A percentile compares a stretch with the other conserved stretches of the same genome.
Evolutionary conservation across 1,140 invertebrate genomes (phyloP).

Genomic region (Megathymus violae): DNA sequence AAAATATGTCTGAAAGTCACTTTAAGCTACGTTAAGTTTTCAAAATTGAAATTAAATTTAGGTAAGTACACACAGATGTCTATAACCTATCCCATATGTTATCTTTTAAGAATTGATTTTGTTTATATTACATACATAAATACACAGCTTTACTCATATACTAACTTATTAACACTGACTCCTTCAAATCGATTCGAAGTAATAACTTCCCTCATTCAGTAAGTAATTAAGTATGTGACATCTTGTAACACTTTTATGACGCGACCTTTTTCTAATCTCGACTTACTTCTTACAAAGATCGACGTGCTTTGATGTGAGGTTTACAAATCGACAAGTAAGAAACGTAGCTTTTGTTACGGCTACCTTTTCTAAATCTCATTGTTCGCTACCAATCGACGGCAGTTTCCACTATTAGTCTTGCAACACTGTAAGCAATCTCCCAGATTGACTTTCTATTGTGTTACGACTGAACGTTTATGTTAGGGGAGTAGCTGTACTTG

Average conservation of each 20-base stretch:
- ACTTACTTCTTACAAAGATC: neutral
- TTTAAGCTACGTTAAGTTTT: no score
- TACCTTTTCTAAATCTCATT: constrained; percentile 27
- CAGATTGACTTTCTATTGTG: constrained; percentile 11
- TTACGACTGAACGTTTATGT: neutral
- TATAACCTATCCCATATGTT: no score
- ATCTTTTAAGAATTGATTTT: no score
- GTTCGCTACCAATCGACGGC: constrained; percentile 17
- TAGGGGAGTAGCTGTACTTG: neutral
- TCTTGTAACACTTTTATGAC: neutral
- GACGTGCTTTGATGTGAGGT: neutral
- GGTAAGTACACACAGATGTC: no score
- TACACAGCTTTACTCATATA: no score
- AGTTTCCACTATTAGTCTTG: constrained; percentile 16
- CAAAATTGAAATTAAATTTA: no score
- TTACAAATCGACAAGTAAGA: constrained; percentile 1
- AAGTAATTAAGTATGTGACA: no score
- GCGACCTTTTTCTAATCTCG: neutral
- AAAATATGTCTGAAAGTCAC: no score
- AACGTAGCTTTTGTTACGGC: constrained; percentile 20
- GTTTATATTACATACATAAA: no score
- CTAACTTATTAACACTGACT: neutral
- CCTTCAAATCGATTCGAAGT: no score
- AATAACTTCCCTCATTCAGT: no score
- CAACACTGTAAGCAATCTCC: constrained; percentile 12